Conservation (phyloP, 2,888 invertebrate genomes). For the Agapostemon virescens region DNA sequence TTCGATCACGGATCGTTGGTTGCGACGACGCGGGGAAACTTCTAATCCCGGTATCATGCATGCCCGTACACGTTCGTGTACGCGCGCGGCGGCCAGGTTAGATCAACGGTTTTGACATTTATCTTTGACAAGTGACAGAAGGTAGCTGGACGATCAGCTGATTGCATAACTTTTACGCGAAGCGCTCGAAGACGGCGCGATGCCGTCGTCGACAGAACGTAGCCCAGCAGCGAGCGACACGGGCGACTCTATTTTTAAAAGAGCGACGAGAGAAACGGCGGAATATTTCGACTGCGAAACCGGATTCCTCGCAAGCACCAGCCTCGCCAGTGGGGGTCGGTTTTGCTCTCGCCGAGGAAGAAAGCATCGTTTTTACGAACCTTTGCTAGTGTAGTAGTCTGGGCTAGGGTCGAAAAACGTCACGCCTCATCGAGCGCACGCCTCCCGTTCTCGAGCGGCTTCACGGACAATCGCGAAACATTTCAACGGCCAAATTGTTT, state of each 20-base stretch:
- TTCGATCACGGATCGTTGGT: neutral
- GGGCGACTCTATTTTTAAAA: slow-evolving; percentile 70
- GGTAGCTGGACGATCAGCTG: slow-evolving; percentile 79
- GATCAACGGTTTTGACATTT: slow-evolving; percentile 75
- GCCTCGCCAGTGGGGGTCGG: slow-evolving; percentile 56
- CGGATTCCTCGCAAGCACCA: slow-evolving; percentile 62
- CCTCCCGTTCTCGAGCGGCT: slow-evolving; percentile 73
- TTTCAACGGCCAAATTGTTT: slow-evolving; percentile 79
- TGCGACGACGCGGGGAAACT: slow-evolving; percentile 16
- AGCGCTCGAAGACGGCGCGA: slow-evolving; percentile 59
- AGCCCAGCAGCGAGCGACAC: slow-evolving; percentile 50
- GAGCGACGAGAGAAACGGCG: slow-evolving; percentile 56
- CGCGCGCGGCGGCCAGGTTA: slow-evolving; percentile 68
- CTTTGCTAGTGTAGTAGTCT: slow-evolving; percentile 80
- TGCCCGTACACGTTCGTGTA: slow-evolving; percentile 27
- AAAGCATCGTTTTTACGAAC: slow-evolving; percentile 71
- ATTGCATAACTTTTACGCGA: slow-evolving; percentile 80
- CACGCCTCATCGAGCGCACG: slow-evolving; percentile 79
- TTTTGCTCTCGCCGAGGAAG: slow-evolving; percentile 39
- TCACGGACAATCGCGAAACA: slow-evolving; percentile 78
- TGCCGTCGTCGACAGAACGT: slow-evolving; percentile 51
- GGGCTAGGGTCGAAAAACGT: slow-evolving; percentile 77
- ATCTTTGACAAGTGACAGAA: slow-evolving; percentile 80
- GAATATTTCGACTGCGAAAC: slow-evolving; percentile 67
- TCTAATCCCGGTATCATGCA: slow-evolving; percentile 34